phyloP scores from a whole-genome alignment of 1,140 invertebrate species.

The Penaeus japonicus region DNA sequence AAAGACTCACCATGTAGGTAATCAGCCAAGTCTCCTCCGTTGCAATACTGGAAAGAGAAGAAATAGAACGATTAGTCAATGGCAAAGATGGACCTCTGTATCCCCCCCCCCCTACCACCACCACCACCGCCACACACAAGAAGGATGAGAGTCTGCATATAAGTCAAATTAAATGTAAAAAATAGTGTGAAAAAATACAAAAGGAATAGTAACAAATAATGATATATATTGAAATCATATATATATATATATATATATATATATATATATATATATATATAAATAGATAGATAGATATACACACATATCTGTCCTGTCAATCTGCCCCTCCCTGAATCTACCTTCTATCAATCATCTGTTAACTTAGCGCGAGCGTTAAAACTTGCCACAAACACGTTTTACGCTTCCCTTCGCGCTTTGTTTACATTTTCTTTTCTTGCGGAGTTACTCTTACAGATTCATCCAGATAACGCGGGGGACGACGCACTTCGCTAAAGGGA shows the following conservation, averaged over 20 bases:
- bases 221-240: no score
- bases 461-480: not conserved
- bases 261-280: not conserved
- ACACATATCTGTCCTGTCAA: no score
- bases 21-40: slow-evolving; percentile 98
- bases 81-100: not conserved
- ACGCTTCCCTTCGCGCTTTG: no score
- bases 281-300: no score
- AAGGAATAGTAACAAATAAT: no score
- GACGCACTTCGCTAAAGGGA: slow-evolving; percentile 23
- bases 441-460: no score
- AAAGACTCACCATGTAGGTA: slow-evolving; percentile 82
- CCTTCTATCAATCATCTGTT: no score
- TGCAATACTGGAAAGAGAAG: slow-evolving; percentile 84
- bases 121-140: not conserved
- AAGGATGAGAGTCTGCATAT: not conserved
- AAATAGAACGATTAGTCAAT: not conserved
- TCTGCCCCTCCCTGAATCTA: no score
- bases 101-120: not conserved
- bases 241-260: not conserved
- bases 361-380: no score
- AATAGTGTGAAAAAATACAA: not conserved
- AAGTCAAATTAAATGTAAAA: not conserved
- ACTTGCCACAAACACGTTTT: no score
- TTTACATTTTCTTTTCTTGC: no score